Evolutionary conservation across 2,113 vertebrate species (phyloP), one percentile per base, ranked within the genome.

Genomic region (Theristicus caerulescens): DNA sequence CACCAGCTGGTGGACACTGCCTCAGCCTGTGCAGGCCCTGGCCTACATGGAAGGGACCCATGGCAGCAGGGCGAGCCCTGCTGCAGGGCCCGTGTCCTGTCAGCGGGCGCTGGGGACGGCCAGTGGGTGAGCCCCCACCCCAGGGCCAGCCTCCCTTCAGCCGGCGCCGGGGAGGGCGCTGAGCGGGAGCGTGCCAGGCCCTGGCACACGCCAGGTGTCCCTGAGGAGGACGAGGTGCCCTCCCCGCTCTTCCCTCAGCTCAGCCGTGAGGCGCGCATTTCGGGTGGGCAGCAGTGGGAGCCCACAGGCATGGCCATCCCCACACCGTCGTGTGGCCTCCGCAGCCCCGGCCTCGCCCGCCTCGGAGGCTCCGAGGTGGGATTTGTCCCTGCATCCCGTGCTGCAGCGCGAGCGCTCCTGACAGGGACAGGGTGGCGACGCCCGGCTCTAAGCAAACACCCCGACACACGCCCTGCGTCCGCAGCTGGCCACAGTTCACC

Each of bases 11-110:
- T 4, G 11, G 29, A 4, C 38, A 6, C 21, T 4, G 19, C 11
- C 16, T 17, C 67, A 11, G 34, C 4, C 4, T 1, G 11, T 7
- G 11, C 19, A 11, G 67, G 29, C 19, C 22, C 8, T 13, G 34
- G 31, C 10, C 17, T 10, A 17, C 2, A 2, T 2, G 0, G 1
- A 15, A 9, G 34, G 16, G 2, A 61, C 12, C 9, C 0, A 0
- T 1, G 31, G 76, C 9, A 54, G 61, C 51, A 7, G 40, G 38
- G 10, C 1, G 0, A 59, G 29, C 25, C n/a, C 54, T 2, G 1
- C 26, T 3, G 14, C 24, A 16, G 29, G 16, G 47, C 36, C 40
- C 0, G 2, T 3, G 24, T 55, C 46, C 47, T 34, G 17, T 11
- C 52, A 20, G 44, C 27, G 1, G 57, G 13, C 7, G 32, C 32